Conservation (phyloP, 1,140 invertebrate species). For the Atta colombica region DNA sequence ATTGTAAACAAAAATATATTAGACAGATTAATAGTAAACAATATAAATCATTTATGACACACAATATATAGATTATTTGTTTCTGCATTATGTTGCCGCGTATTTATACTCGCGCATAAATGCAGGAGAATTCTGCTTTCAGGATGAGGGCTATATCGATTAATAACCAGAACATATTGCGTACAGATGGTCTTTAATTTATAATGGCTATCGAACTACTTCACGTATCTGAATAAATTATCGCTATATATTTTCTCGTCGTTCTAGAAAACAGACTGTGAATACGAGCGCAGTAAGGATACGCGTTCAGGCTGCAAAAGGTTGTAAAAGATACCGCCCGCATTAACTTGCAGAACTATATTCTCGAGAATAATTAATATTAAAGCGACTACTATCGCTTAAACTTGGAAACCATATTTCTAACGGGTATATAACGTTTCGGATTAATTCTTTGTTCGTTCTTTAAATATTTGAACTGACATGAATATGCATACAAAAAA, state of each 20-base stretch:
- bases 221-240: conserved; percentile 48
- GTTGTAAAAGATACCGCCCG: conserved; percentile 50
- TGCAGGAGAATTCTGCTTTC: conserved; percentile 3
- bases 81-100: conserved; percentile 17
- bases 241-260: conserved; percentile 1
- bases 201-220: conserved; percentile 17
- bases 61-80: neutral
- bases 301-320: neutral
- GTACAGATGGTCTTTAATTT: conserved; percentile 24
- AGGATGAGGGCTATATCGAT: conserved; percentile 44
- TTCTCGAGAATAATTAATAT: conserved; percentile 64
- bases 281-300: conserved; percentile 31
- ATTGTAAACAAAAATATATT: neutral
- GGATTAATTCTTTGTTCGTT: neutral
- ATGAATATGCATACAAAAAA: neutral
- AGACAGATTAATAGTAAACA: neutral
- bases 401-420: conserved; percentile 27
- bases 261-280: conserved; percentile 31
- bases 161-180: conserved; percentile 39
- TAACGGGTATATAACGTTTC: conserved; percentile 5
- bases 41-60: conserved; percentile 21
- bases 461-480: neutral
- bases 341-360: conserved; percentile 42
- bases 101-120: conserved; percentile 46
- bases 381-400: conserved; percentile 34